Percentiles rank a stretch among this genome's conserved stretches.
Conservation (phyloP, 2,797 vertebrate genomes). For the Cynopterus sphinx region DNA sequence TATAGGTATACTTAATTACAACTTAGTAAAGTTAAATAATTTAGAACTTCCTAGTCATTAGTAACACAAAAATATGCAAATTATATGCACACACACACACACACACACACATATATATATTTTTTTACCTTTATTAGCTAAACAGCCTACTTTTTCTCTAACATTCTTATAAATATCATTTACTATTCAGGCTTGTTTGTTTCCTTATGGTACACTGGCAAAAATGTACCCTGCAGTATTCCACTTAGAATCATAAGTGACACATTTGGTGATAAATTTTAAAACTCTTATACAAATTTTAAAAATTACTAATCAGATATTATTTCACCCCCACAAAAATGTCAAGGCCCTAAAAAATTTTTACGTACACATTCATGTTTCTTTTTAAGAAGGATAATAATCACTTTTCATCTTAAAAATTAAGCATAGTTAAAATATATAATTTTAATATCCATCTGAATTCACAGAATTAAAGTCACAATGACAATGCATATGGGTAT, state of each 20-base stretch:
- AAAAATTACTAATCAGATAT: neutral
- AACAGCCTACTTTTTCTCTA: neutral
- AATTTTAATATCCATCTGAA: conserved; percentile 41
- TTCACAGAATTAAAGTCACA: neutral
- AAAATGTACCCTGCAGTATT: conserved; percentile 10
- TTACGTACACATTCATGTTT: conserved; percentile 10
- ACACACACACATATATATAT: neutral
- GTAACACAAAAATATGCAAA: neutral
- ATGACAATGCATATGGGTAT: neutral
- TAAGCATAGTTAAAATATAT: neutral
- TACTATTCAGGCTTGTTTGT: neutral
- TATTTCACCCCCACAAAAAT: neutral
- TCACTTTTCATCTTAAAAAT: neutral
- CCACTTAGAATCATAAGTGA: conserved; percentile 36
- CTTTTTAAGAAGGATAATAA: conserved; percentile 25
- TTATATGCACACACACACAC: neutral
- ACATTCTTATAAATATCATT: neutral
- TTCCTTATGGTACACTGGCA: neutral
- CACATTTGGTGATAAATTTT: neutral
- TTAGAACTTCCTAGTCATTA: neutral
- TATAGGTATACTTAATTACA: neutral
- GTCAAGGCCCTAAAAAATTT: neutral
- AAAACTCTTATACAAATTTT: neutral
- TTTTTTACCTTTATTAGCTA: neutral
- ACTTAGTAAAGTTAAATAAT: neutral